Base-by-base conservation (phyloP, 2,888 invertebrate species). In the Hypsopygia costalis region DNA sequence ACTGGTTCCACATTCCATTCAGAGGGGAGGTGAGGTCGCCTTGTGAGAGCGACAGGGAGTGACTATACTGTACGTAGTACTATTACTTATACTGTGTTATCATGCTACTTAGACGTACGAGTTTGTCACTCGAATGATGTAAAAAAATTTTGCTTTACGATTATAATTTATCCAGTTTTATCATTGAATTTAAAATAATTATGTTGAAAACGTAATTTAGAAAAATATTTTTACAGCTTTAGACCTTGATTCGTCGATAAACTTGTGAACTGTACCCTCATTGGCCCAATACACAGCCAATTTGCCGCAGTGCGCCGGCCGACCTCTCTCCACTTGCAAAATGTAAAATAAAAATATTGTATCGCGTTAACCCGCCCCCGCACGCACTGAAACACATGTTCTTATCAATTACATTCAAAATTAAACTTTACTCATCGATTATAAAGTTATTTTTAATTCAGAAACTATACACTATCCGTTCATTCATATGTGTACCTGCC, bases 241-340 rank as follows among this genome's bases (percentile, higher is more conserved):
- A 47, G 45, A 38, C 27, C 3, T 20, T 40, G 35, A 41, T 46
- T 47, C 27, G 44, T 43, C 40, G 43, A 51, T 45, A 51, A 52
- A 41, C 39, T 49, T 36, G 28, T 30, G 44, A 40, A 47, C 53
- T 46, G 38, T 32, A 34, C 41, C 34, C 45, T 45, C 43, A 54
- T 57, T 52, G 51, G 51, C 39, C 39, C 40, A 32, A 46, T 12
- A 37, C 39, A 35, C 38, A 1, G 34, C 34, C 34, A 35, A 38
- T 41, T 43, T 61, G 54, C 55, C 66, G 64, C 66, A 64, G 54
- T 66, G 66, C 64, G 66, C 55, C 47, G 40, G 43, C 41, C 38
- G 9, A 34, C 11, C 10, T 11, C 28, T 20, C 35, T 25, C 27
- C 12, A 38, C 12, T 28, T 11, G 10, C 20, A 7, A 20, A 28